These are phyloP conservation scores for Trigoniulus corallinus DNA, from an alignment of 1,140 invertebrate species.

Conservation along the genomic window DNA sequence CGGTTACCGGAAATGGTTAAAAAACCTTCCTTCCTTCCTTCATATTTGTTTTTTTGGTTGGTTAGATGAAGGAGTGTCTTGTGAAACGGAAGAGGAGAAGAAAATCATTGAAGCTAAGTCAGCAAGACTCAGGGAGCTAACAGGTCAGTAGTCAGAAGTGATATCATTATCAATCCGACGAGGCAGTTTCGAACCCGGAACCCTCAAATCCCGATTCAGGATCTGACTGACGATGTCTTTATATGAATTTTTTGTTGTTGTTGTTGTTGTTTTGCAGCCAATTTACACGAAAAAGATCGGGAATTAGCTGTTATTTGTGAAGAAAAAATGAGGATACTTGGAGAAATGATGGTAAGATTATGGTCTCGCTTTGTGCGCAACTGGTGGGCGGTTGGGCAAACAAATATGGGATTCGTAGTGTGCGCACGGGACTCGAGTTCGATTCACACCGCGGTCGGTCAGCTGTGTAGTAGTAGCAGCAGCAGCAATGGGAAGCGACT, in stretches of 20 bases:
- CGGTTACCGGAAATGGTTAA: too few relatives aligned
- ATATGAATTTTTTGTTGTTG: slow-evolving; percentile 47
- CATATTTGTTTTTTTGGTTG: background rate
- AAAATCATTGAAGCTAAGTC: slow-evolving; percentile 30
- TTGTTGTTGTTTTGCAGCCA: slow-evolving; percentile 34
- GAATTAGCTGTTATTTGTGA: slow-evolving; percentile 69
- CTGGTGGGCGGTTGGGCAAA: too few relatives aligned
- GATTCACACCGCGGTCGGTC: too few relatives aligned
- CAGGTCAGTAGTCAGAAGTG: slow-evolving; percentile 15
- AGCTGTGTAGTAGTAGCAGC: too few relatives aligned
- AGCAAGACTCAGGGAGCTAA: slow-evolving; percentile 33
- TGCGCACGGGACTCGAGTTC: too few relatives aligned
- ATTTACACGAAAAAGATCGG: slow-evolving; percentile 65
- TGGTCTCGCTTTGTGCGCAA: too few relatives aligned
- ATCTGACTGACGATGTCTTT: too few relatives aligned
- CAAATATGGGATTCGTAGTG: too few relatives aligned
- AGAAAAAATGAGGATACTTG: slow-evolving; percentile 69
- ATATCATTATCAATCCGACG: background rate
- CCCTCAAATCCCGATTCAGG: too few relatives aligned
- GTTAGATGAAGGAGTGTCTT: slow-evolving; percentile 12
- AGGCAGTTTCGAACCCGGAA: too few relatives aligned
- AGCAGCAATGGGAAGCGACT: background rate
- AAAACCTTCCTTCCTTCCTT: too few relatives aligned
- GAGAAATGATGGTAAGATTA: slow-evolving; percentile 45
- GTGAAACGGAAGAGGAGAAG: slow-evolving; percentile 20